Evolutionary conservation across 2,113 vertebrate species (phyloP), one percentile per base, ranked within the genome.

Genomic region (Tragelaphus strepsiceros): DNA sequence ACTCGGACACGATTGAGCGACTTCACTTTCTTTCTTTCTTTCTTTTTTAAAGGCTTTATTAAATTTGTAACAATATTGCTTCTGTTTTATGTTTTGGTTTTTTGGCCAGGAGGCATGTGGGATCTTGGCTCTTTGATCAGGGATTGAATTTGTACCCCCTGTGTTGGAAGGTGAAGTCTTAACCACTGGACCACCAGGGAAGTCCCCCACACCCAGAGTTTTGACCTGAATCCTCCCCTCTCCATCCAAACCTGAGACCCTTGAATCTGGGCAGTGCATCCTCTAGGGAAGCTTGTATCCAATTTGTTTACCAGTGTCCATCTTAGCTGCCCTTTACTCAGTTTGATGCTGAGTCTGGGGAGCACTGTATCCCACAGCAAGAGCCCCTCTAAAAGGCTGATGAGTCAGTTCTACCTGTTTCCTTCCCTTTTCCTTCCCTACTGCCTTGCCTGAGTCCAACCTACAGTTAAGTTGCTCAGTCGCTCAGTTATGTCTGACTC

Each of bases 1-100:
- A 71, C 19, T 22, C n/a, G 0, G n/a, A 35, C n/a, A 71, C 0
- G 2, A 71, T 5, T 35, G 9, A 71, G 67, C 4, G 0, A 71
- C 67, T 71, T 71, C 67, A 71, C 19, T 71, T 71, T 71, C 64
- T 71, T 67, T 67, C 62, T 67, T 71, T 71, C 62, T 67, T 71
- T 71, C 64, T 24, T 74, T 24, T 43, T 74, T 30, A 74, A 74
- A 74, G 71, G 35, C 71, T 74, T 39, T 24, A 74, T 43, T 43
- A 21, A 74, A 43, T 74, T 43, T 74, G 21, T 43, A 74, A 74
- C 35, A 74, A 43, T 74, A 74, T 43, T 74, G 71, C 35, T 74
- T 74, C 71, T 74, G 35, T 24, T 74, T 74, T 43, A 13, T 74
- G 21, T 74, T 74, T 39, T 74, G n/a, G 2, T 7, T 24, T 39